phyloP scores from a whole-genome alignment of 2,113 vertebrate genomes.

The Gallinago jamesoni region DNA sequence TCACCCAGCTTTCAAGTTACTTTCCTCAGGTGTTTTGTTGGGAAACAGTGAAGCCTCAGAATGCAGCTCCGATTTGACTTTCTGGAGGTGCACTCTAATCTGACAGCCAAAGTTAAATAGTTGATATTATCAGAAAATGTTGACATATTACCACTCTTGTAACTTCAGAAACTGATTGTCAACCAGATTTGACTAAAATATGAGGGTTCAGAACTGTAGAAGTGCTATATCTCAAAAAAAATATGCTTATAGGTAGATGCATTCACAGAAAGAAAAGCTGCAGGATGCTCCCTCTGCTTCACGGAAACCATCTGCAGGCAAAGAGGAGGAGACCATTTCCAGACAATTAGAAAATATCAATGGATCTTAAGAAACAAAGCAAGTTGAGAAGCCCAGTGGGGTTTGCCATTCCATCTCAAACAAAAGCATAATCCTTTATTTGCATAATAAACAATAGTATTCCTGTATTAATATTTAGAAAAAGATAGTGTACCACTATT shows the following conservation, averaged over 20 bases:
- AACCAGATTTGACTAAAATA: background rate
- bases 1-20: background rate
- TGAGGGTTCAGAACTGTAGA: background rate
- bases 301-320: background rate
- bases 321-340: background rate
- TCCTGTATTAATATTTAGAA: background rate
- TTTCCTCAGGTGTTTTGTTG: background rate
- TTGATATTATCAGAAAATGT: background rate
- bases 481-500: background rate
- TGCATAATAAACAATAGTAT: background rate
- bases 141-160: background rate
- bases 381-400: background rate
- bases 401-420: background rate
- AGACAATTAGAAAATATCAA: background rate
- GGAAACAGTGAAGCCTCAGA: background rate
- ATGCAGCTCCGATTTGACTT: background rate
- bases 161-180: background rate
- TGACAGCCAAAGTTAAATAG: background rate
- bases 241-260: background rate
- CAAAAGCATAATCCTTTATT: background rate
- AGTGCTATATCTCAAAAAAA: background rate
- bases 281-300: background rate
- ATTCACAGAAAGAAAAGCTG: background rate
- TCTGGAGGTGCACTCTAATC: background rate
- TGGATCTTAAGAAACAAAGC: background rate